phyloP scores from a whole-genome alignment of 2,113 vertebrate genomes.

The Chaetodon trifascialis region DNA sequence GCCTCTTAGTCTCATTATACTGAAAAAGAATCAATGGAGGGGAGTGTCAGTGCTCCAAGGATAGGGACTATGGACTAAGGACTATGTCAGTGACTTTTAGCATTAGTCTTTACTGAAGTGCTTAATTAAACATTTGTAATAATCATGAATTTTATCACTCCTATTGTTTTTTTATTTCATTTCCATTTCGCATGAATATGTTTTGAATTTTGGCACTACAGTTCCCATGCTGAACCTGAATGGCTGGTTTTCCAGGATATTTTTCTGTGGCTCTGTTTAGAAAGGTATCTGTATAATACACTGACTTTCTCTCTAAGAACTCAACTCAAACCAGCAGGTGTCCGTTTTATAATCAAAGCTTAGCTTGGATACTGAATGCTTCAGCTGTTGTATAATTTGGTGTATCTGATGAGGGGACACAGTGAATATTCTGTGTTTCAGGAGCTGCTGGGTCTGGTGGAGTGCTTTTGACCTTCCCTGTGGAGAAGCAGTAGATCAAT shows the following conservation, averaged over 20 bases:
- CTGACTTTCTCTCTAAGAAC: neutral
- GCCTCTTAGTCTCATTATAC: too few relatives aligned
- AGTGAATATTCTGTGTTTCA: neutral
- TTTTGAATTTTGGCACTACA: too few relatives aligned
- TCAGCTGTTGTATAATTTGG: constrained; percentile 15
- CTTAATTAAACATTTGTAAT: too few relatives aligned
- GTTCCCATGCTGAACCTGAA: too few relatives aligned
- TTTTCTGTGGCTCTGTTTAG: neutral
- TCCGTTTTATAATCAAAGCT: constrained; percentile 6
- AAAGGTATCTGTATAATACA: neutral
- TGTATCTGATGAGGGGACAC: constrained; percentile 1
- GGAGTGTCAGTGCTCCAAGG: too few relatives aligned
- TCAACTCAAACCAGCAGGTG: neutral
- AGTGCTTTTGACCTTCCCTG: neutral
- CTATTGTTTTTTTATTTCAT: too few relatives aligned
- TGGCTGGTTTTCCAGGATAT: neutral
- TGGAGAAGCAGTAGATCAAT: constrained; percentile 36
- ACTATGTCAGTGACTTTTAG: too few relatives aligned
- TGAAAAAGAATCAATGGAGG: too few relatives aligned
- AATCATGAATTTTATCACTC: too few relatives aligned
- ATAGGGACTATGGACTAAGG: too few relatives aligned
- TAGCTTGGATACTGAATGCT: neutral
- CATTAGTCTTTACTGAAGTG: too few relatives aligned
- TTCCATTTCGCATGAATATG: too few relatives aligned
- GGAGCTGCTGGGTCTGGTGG: constrained; percentile 1